Evolutionary conservation across 2,888 invertebrate genomes (phyloP).

Genomic region (Hyposoter dolosus): DNA sequence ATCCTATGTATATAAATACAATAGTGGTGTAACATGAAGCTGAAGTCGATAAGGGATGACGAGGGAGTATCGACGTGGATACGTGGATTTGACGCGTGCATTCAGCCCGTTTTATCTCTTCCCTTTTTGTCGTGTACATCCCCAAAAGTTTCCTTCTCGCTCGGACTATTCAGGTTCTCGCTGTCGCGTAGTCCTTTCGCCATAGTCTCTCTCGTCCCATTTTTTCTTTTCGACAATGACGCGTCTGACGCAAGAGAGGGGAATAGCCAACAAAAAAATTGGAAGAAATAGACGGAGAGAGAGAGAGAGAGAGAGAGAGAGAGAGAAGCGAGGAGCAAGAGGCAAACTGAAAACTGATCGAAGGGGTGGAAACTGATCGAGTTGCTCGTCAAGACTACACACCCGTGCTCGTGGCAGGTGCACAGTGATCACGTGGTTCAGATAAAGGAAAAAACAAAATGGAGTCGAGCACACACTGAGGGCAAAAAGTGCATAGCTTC

Average conservation of each 20-base stretch:
- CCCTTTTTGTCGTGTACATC: slow-evolving; percentile 19
- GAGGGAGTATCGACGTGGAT: slow-evolving; percentile 68
- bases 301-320: background rate
- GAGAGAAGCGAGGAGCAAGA: slow-evolving; percentile 2
- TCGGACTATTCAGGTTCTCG: slow-evolving; percentile 29
- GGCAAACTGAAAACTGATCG: slow-evolving; percentile 66
- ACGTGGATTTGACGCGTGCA: slow-evolving; percentile 72
- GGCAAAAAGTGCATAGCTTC: slow-evolving; percentile 64
- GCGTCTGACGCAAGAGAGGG: slow-evolving; percentile 35
- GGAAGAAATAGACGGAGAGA: background rate
- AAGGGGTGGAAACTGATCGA: slow-evolving; percentile 64
- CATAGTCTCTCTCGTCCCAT: slow-evolving; percentile 41
- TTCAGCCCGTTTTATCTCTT: slow-evolving; percentile 68
- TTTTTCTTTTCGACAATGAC: slow-evolving; percentile 47
- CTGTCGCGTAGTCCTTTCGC: slow-evolving; percentile 55
- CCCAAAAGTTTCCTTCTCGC: slow-evolving; percentile 26
- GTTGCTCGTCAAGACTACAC: slow-evolving; percentile 57
- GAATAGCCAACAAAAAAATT: slow-evolving; percentile 24
- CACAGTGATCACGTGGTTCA: slow-evolving; percentile 48
- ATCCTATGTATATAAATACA: background rate
- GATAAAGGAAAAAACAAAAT: slow-evolving; percentile 23
- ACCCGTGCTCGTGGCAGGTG: slow-evolving; percentile 63
- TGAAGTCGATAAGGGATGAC: slow-evolving; percentile 67
- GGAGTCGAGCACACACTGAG: slow-evolving; percentile 6
- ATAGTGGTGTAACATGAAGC: slow-evolving; percentile 49